Percentiles rank a stretch among this genome's conserved stretches.
These are phyloP conservation scores for Dryococelus australis DNA, from an alignment of 2,888 invertebrate genomes.

Conservation along the genomic window DNA sequence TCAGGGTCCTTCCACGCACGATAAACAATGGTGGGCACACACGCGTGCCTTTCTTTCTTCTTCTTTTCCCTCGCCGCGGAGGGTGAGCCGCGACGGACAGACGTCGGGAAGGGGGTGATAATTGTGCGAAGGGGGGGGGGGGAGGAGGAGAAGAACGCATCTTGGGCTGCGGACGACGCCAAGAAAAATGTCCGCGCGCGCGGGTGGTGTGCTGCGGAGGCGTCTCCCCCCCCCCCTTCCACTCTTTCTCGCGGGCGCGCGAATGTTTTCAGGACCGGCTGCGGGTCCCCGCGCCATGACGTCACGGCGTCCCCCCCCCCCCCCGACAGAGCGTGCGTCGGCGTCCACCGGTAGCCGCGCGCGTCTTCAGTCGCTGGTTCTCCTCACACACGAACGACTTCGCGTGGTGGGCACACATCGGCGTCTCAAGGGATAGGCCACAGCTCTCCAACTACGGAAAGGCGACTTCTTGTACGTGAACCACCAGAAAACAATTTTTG, in stretches of 20 bases:
- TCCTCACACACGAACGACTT: conserved; percentile 40
- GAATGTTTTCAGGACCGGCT: conserved; percentile 22
- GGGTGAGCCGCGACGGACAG: too few species aligned
- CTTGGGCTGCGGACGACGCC: too few species aligned
- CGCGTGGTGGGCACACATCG: conserved; percentile 34
- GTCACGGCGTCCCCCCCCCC: conserved; percentile 23
- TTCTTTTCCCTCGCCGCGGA: too few species aligned
- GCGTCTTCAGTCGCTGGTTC: conserved; percentile 19
- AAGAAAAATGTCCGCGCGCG: too few species aligned
- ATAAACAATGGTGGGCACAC: neutral
- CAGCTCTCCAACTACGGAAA: neutral
- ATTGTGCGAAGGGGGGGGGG: neutral
- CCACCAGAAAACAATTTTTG: neutral
- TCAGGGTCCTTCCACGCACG: neutral
- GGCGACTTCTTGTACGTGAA: conserved; percentile 1
- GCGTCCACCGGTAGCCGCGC: neutral
- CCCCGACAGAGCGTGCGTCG: neutral
- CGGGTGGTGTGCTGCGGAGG: too few species aligned
- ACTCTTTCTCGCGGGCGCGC: neutral
- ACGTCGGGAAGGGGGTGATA: neutral
- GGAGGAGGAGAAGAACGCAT: neutral
- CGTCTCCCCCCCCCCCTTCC: too few species aligned
- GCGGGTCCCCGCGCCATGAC: neutral
- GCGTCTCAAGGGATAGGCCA: conserved; percentile 5
- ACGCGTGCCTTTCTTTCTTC: neutral